Percentiles rank a stretch among this genome's conserved stretches.
phyloP scores from a whole-genome alignment of 2,113 vertebrate genomes.

The Morone chrysops region DNA sequence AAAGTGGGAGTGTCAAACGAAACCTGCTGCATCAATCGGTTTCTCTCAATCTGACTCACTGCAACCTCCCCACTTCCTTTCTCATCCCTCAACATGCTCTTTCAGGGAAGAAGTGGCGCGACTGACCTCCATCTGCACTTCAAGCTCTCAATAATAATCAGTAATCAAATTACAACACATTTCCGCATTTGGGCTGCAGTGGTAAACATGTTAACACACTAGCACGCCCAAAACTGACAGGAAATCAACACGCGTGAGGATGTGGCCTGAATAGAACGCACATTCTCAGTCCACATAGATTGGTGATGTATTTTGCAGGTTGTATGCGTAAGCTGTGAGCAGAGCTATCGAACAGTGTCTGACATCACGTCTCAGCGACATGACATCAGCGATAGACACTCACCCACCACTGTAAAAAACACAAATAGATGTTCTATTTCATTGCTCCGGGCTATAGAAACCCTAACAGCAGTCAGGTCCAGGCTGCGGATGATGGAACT shows the following conservation, averaged over 20 bases:
- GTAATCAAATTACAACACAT: conserved; percentile 58
- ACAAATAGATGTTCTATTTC: conserved; percentile 15
- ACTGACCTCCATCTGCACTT: conserved; percentile 60
- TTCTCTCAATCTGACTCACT: conserved; percentile 38
- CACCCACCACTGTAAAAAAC: background rate
- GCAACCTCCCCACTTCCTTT: conserved; percentile 49
- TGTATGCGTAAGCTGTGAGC: conserved; percentile 1
- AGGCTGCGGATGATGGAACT: conserved; percentile 50
- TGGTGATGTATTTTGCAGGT: background rate
- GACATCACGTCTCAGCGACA: conserved; percentile 10
- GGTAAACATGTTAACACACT: conserved; percentile 11
- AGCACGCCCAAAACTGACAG: conserved; percentile 11
- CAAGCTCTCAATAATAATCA: too few relatives aligned
- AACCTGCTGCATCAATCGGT: conserved; percentile 38
- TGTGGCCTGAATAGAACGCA: background rate
- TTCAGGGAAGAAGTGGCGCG: conserved; percentile 25
- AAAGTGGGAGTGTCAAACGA: conserved; percentile 51
- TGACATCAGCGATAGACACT: conserved; percentile 22
- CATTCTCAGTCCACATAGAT: background rate
- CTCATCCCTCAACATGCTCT: background rate
- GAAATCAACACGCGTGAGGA: conserved; percentile 15
- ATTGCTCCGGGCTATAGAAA: conserved; percentile 19
- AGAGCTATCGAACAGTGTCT: background rate
- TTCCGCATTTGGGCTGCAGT: conserved; percentile 15
- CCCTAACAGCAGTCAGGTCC: conserved; percentile 24